Conservation (phyloP, 1,140 invertebrate species). For the Polypedilum vanderplanki region DNA sequence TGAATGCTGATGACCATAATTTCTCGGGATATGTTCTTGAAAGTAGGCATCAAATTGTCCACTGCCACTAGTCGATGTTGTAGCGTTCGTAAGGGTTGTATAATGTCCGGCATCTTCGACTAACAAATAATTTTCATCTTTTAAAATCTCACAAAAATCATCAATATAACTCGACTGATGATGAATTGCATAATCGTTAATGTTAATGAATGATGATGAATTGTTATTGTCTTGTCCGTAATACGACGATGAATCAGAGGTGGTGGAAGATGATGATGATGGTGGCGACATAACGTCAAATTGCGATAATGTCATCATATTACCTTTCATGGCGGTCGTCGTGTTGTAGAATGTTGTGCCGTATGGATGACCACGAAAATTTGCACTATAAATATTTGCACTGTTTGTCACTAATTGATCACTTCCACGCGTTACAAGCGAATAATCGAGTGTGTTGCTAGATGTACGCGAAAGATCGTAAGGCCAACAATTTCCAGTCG, state of each 20-base stretch:
- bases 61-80: not conserved
- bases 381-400: not conserved
- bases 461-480: conserved; percentile 17
- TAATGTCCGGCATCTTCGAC: not conserved
- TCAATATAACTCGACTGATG: not conserved
- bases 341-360: not conserved
- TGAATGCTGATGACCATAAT: not conserved
- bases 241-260: conserved; percentile 1
- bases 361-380: not conserved
- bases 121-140: not conserved
- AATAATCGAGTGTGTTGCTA: not conserved
- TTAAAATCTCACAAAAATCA: conserved; percentile 21
- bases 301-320: conserved; percentile 10
- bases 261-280: not conserved
- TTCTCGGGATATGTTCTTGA: not conserved
- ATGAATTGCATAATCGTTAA: not conserved
- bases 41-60: not conserved
- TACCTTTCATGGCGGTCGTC: conserved; percentile 23
- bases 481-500: not conserved
- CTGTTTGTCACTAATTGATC: not conserved
- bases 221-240: conserved; percentile 21
- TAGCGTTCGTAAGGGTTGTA: not conserved
- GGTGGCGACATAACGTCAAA: conserved; percentile 9
- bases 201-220: not conserved
- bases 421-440: not conserved